phyloP scores from a whole-genome alignment of 2,113 vertebrate species.

The Uria lomvia region DNA sequence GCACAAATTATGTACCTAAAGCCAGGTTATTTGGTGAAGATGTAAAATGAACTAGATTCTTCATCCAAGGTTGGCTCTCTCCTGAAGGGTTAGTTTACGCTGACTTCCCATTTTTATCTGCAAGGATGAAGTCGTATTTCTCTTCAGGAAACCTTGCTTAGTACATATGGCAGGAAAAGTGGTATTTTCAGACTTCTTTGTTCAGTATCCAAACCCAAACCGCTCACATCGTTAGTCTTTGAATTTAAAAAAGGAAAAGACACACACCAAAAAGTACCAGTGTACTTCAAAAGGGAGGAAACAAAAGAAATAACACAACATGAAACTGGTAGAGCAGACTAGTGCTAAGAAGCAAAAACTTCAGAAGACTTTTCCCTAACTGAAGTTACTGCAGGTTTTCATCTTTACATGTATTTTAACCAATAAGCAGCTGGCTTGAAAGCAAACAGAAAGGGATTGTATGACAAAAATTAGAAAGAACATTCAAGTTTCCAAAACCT shows the following conservation, averaged over 20 bases:
- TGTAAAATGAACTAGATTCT: not conserved
- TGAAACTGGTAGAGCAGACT: not conserved
- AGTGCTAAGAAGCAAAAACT: not conserved
- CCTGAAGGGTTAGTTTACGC: not conserved
- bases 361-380: not conserved
- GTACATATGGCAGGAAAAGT: not conserved
- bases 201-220: not conserved
- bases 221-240: not conserved
- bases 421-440: not conserved
- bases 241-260: not conserved
- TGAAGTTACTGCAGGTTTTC: not conserved
- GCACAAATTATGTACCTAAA: not conserved
- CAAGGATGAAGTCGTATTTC: not conserved
- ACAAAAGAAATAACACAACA: not conserved
- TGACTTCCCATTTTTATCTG: not conserved
- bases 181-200: not conserved
- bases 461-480: not conserved
- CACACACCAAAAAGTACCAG: not conserved
- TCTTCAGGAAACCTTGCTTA: not conserved
- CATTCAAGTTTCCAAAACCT: not conserved
- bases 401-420: not conserved
- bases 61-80: not conserved
- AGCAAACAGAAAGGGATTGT: not conserved
- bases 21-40: not conserved
- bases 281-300: not conserved